Conservation (phyloP, 2,797 vertebrate species). For the Cygnus olor region DNA sequence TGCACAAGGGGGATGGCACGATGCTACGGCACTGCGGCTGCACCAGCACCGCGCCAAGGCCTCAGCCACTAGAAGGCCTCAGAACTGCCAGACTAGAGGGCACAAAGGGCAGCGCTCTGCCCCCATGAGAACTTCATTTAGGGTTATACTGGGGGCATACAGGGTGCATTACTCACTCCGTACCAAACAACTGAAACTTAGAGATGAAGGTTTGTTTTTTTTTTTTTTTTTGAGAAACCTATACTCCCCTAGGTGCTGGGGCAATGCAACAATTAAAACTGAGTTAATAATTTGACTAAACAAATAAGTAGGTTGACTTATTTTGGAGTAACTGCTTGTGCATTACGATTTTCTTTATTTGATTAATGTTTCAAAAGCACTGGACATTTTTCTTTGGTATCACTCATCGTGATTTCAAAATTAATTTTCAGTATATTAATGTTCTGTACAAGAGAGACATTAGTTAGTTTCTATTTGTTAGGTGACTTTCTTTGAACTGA, state of each 20-base stretch:
- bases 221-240: background rate
- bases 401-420: background rate
- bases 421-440: background rate
- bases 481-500: background rate
- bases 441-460: background rate
- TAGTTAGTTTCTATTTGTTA: background rate
- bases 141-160: background rate
- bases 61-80: background rate
- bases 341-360: background rate
- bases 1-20: background rate
- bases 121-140: rapidly evolving
- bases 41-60: rapidly evolving
- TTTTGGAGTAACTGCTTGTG: background rate
- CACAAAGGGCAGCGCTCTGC: background rate
- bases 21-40: rapidly evolving
- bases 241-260: background rate
- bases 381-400: background rate
- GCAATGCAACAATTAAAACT: background rate
- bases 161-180: background rate
- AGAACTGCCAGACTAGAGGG: background rate
- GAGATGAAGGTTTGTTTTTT: background rate
- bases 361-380: background rate
- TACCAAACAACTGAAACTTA: background rate
- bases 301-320: background rate
- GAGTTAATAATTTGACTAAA: background rate